Evolutionary conservation across 2,797 vertebrate genomes (phyloP).

Genomic region (Psittacula echo): DNA sequence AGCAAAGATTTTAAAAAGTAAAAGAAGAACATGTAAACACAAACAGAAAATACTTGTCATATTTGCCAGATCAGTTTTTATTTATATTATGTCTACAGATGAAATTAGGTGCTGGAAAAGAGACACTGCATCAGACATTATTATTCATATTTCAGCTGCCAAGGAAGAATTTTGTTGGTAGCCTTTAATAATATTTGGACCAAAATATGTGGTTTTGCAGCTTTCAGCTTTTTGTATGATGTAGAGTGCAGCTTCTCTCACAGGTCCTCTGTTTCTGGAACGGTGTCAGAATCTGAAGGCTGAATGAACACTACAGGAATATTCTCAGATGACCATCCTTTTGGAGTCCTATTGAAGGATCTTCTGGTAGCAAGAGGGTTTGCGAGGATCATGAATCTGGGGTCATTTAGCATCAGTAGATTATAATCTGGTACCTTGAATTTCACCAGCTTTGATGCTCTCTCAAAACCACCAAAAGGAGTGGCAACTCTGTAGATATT

Average conservation of each 20-base stretch:
- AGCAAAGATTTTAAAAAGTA: background rate
- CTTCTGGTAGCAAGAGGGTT: conserved; percentile 81
- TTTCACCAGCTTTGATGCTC: conserved; percentile 84
- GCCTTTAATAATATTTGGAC: conserved; percentile 39
- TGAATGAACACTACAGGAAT: conserved; percentile 76
- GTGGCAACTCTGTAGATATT: conserved; percentile 88
- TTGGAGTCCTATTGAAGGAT: conserved; percentile 93
- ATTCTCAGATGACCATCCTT: conserved; percentile 87
- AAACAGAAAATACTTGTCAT: background rate
- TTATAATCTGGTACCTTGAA: conserved; percentile 84
- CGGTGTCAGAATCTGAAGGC: conserved; percentile 71
- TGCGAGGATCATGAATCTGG: conserved; percentile 80
- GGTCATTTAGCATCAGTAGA: conserved; percentile 77
- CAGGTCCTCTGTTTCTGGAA: conserved; percentile 95
- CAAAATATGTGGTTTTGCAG: background rate
- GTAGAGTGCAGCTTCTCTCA: conserved; percentile 72
- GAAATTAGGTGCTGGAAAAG: conserved; percentile 38
- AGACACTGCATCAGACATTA: conserved; percentile 1
- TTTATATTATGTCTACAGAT: conserved; percentile 58
- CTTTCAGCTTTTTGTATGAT: background rate
- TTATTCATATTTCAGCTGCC: conserved; percentile 21
- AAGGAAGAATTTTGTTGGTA: conserved; percentile 18
- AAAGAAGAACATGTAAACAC: background rate
- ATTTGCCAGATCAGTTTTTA: conserved; percentile 71
- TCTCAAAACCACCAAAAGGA: conserved; percentile 93